A percentile compares a stretch with the other conserved stretches of the same genome.
Evolutionary conservation across 1,140 invertebrate genomes (phyloP).

Genomic region (Aphis gossypii): DNA sequence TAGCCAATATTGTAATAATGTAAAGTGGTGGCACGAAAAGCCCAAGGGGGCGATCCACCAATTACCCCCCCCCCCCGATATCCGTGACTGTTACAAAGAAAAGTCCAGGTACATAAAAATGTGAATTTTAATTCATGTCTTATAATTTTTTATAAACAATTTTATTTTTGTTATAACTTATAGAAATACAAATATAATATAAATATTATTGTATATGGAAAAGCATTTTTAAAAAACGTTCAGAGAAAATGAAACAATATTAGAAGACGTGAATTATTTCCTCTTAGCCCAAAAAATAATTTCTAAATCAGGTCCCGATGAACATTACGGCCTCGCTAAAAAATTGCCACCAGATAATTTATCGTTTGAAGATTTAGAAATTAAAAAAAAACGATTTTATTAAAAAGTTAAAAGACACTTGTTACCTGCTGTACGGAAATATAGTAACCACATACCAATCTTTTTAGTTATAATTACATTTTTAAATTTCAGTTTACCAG

Average conservation of each 20-base stretch:
- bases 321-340: conserved; percentile 7
- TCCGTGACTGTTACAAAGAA: background rate
- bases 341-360: background rate
- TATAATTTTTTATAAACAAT: background rate
- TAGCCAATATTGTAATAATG: conserved; percentile 16
- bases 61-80: background rate
- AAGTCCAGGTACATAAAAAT: background rate
- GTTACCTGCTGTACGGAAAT: background rate
- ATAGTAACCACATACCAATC: background rate
- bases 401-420: background rate
- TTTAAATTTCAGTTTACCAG: background rate
- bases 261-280: conserved; percentile 9
- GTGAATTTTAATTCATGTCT: background rate
- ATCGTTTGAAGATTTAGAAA: background rate
- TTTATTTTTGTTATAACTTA: background rate
- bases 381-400: conserved; percentile 13
- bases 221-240: background rate
- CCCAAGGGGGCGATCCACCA: background rate
- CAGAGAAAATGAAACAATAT: background rate
- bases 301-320: background rate
- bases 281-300: background rate
- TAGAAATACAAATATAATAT: no score
- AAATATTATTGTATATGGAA: no score
- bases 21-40: background rate
- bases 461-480: background rate